Percentiles rank a stretch among this genome's conserved stretches.
Evolutionary conservation across 2,888 invertebrate species (phyloP).

Genomic region (Pterobdella sp.): DNA sequence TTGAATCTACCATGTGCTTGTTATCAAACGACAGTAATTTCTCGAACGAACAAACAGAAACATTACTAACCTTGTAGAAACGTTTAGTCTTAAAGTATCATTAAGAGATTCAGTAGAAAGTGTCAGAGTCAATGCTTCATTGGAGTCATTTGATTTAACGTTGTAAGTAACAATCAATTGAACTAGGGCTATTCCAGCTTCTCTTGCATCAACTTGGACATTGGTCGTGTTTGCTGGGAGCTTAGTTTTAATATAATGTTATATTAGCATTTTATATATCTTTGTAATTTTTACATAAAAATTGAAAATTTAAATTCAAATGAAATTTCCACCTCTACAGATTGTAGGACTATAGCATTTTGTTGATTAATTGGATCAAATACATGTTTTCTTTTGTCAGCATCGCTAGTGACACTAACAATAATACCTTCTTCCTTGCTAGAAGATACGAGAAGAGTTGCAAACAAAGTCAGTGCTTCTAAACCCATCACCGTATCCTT

Average conservation of each 20-base stretch:
- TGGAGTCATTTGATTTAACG: not conserved
- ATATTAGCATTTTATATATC: too few species aligned
- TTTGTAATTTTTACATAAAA: not conserved
- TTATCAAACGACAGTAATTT: not conserved
- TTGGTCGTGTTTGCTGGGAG: constrained; percentile 47
- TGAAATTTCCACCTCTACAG: constrained; percentile 17
- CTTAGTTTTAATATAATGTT: constrained; percentile 41
- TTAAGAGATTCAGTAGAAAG: not conserved
- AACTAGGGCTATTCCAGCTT: constrained; percentile 26
- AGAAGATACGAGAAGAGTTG: not conserved
- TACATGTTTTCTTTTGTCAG: not conserved
- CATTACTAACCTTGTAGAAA: not conserved
- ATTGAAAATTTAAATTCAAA: not conserved
- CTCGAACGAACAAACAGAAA: not conserved
- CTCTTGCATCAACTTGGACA: constrained; percentile 40
- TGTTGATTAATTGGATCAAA: constrained; percentile 24
- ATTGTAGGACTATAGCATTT: constrained; percentile 24
- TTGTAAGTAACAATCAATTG: constrained; percentile 23
- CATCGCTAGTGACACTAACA: constrained; percentile 13
- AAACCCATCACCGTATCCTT: constrained; percentile 27
- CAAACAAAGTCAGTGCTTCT: constrained; percentile 27
- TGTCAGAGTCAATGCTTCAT: not conserved
- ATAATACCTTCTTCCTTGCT: not conserved
- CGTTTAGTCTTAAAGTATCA: not conserved
- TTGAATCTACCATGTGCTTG: not conserved